A percentile compares a stretch with the other conserved stretches of the same genome.
These are phyloP conservation scores for Rutpela maculata DNA, from an alignment of 2,888 invertebrate species.

Conservation along the genomic window DNA sequence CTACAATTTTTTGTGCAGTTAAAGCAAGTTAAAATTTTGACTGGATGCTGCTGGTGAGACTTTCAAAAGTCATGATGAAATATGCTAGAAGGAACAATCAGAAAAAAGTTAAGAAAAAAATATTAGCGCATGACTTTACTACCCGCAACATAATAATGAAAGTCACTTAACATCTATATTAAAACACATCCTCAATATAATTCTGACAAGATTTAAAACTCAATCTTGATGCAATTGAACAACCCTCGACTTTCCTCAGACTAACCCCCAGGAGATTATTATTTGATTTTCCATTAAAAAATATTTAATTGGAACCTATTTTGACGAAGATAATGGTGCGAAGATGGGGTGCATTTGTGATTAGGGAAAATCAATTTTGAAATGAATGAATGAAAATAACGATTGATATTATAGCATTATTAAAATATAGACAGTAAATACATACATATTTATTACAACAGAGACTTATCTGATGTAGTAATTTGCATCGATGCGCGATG, in stretches of 20 bases:
- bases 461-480: too few relatives aligned
- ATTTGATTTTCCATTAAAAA: slow-evolving; percentile 4
- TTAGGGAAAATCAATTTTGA: not conserved
- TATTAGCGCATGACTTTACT: too few relatives aligned
- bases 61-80: too few relatives aligned
- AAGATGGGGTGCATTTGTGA: not conserved
- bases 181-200: not conserved
- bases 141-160: too few relatives aligned
- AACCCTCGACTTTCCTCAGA: not conserved
- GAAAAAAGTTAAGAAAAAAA: too few relatives aligned
- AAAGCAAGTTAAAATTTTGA: too few relatives aligned
- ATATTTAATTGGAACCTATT: not conserved
- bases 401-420: not conserved
- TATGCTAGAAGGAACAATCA: too few relatives aligned
- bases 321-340: not conserved
- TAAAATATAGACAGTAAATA: too few relatives aligned
- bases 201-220: not conserved
- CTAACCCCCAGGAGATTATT: not conserved
- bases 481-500: too few relatives aligned
- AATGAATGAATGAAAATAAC: not conserved
- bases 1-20: too few relatives aligned
- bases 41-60: too few relatives aligned
- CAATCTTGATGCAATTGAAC: not conserved
- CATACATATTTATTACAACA: too few relatives aligned
- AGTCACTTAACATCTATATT: not conserved